A percentile compares a stretch with the other conserved stretches of the same genome.
Conservation (phyloP, 1,140 invertebrate genomes). For the Armadillidium nasatum region DNA sequence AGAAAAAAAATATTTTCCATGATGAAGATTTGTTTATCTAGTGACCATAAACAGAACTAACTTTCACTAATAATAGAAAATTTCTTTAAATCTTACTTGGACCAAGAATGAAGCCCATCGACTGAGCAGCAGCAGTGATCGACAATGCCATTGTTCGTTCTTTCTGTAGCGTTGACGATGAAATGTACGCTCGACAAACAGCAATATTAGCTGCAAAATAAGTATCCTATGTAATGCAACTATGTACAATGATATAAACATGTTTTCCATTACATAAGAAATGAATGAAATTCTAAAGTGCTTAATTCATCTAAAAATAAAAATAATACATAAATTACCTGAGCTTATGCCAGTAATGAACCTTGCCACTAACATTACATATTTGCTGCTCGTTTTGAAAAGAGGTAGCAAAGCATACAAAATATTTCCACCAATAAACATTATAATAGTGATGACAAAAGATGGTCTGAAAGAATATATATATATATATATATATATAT, state of each 20-base stretch:
- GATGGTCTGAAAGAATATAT: conserved; percentile 59
- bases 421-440: conserved; percentile 71
- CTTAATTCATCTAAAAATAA: background rate
- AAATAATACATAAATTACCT: conserved; percentile 56
- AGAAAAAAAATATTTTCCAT: conserved; percentile 47
- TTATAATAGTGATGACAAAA: conserved; percentile 62
- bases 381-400: conserved; percentile 56
- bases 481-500: background rate
- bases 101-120: conserved; percentile 81
- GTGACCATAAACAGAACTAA: background rate
- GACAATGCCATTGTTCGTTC: conserved; percentile 80
- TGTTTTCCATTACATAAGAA: background rate
- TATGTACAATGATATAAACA: background rate
- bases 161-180: conserved; percentile 69
- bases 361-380: conserved; percentile 69
- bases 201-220: conserved; percentile 71
- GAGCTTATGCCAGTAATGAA: conserved; percentile 82
- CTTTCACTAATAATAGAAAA: no score
- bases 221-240: background rate
- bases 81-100: conserved; percentile 54
- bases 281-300: background rate
- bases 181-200: conserved; percentile 76
- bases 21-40: background rate
- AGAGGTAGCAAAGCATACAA: conserved; percentile 74
- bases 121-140: conserved; percentile 77